These are phyloP conservation scores for Actenoides lindsayi DNA, from an alignment of 2,113 vertebrate genomes.

Conservation along the genomic window DNA sequence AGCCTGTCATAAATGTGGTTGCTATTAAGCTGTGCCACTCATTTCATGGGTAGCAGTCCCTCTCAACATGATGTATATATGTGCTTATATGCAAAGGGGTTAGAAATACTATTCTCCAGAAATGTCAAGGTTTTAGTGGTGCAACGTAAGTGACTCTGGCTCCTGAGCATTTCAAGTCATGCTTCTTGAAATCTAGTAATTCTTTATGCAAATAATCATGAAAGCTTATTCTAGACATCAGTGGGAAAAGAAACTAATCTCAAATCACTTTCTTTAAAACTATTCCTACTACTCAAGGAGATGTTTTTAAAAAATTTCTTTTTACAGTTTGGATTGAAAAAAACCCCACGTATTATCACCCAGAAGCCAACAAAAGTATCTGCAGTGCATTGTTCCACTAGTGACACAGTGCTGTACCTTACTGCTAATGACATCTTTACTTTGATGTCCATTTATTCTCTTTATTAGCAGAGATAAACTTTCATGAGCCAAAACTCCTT, in stretches of 20 bases:
- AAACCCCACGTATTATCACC: neutral
- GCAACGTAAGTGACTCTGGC: neutral
- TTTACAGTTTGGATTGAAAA: neutral
- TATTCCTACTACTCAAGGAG: neutral
- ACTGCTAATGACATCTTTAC: slow-evolving; percentile 11
- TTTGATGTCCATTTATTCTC: slow-evolving; percentile 23
- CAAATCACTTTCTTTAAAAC: neutral
- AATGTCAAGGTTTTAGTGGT: neutral
- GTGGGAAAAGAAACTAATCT: neutral
- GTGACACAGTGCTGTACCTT: slow-evolving; percentile 2
- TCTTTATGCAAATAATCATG: neutral
- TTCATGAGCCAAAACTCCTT: slow-evolving; percentile 35
- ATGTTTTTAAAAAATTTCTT: neutral
- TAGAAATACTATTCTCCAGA: neutral
- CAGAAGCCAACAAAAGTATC: neutral
- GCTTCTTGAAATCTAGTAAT: neutral
- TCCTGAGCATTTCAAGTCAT: neutral
- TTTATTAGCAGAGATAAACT: slow-evolving; percentile 52
- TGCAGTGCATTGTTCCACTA: neutral
- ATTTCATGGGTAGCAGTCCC: neutral
- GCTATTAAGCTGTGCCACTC: neutral
- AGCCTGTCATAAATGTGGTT: neutral
- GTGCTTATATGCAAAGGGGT: neutral
- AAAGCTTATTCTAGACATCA: neutral
- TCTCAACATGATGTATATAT: neutral